Percentiles rank a stretch among this genome's conserved stretches.
phyloP scores from a whole-genome alignment of 2,888 invertebrate species.

The Nephrotoma flavescens region DNA sequence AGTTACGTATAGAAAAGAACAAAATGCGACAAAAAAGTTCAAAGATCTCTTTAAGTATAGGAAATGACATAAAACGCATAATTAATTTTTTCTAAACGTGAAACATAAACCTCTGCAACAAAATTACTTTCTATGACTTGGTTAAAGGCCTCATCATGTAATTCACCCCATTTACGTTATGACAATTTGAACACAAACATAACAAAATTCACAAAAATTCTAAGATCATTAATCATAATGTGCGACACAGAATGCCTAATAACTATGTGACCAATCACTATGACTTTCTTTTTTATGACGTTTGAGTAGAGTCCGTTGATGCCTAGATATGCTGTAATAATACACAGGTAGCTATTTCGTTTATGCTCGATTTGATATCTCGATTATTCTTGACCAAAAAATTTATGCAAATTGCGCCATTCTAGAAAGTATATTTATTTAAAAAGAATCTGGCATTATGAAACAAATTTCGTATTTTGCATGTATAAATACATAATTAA shows the following conservation, averaged over 20 bases:
- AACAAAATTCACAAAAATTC: background rate
- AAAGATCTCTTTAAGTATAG: background rate
- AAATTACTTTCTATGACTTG: background rate
- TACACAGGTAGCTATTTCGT: too few relatives aligned
- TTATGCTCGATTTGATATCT: background rate
- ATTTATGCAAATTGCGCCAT: background rate
- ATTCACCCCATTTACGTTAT: background rate
- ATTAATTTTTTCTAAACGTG: background rate
- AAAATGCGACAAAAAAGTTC: background rate
- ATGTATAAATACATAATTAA: background rate
- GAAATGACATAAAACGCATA: background rate
- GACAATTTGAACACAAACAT: background rate
- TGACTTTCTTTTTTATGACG: background rate
- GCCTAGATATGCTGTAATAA: background rate
- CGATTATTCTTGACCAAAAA: background rate
- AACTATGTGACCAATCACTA: background rate
- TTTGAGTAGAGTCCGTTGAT: background rate
- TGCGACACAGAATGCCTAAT: background rate
- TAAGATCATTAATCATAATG: background rate
- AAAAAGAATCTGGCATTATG: background rate
- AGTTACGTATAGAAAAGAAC: background rate
- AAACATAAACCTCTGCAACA: background rate
- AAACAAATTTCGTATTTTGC: background rate
- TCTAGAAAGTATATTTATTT: background rate
- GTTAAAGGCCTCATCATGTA: background rate